Evolutionary conservation across 1,140 invertebrate species (phyloP).

Genomic region (Drosophila pandora): DNA sequence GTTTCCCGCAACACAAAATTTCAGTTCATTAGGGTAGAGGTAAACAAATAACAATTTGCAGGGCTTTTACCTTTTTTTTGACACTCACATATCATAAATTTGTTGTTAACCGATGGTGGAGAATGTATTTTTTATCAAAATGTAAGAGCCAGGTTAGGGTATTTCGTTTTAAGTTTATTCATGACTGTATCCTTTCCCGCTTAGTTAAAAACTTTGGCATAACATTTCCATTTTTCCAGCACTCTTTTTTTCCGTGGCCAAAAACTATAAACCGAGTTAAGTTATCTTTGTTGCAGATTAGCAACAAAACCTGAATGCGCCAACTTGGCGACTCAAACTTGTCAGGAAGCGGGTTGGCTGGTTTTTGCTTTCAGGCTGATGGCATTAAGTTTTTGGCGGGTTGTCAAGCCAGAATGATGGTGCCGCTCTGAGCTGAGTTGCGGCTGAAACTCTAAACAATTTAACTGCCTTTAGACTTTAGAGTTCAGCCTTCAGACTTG

Average conservation of each 20-base stretch:
- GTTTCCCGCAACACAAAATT: conserved; percentile 1
- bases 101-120: too few relatives aligned
- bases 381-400: conserved; percentile 48
- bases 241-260: conserved; percentile 20
- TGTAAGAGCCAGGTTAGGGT: too few relatives aligned
- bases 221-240: conserved; percentile 51
- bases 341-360: neutral
- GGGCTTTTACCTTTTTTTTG: neutral
- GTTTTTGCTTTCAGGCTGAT: neutral
- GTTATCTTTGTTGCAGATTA: conserved; percentile 60
- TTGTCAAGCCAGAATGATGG: conserved; percentile 32
- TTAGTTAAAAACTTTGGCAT: conserved; percentile 37
- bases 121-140: too few relatives aligned
- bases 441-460: conserved; percentile 11
- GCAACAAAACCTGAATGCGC: conserved; percentile 34
- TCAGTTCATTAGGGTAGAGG: neutral
- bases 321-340: conserved; percentile 41
- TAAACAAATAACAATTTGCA: conserved; percentile 2
- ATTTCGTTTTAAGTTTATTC: neutral
- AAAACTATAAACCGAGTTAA: conserved; percentile 42
- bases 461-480: conserved; percentile 4
- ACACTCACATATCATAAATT: too few relatives aligned
- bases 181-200: conserved; percentile 14
- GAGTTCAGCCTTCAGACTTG: neutral
- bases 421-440: conserved; percentile 26